Percentiles rank a stretch among this genome's conserved stretches.
phyloP scores from a whole-genome alignment of 1,140 invertebrate species.

The Lanistes nyassanus region DNA sequence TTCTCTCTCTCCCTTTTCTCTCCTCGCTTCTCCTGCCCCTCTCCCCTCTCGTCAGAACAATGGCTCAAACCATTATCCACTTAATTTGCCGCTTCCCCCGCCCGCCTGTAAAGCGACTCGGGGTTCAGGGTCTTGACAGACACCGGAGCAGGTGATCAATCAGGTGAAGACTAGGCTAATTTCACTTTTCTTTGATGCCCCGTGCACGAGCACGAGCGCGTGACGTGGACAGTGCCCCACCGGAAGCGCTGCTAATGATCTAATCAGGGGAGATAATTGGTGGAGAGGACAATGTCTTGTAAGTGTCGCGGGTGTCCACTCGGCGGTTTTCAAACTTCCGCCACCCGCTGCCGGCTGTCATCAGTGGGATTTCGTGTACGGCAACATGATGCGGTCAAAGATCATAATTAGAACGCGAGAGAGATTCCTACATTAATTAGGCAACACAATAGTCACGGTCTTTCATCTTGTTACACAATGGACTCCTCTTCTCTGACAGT shows the following conservation, averaged over 20 bases:
- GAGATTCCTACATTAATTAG: no score
- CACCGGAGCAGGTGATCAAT: slow-evolving; percentile 15
- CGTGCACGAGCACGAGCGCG: slow-evolving; percentile 17
- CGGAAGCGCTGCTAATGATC: slow-evolving; percentile 31
- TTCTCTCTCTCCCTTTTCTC: slow-evolving; percentile 3
- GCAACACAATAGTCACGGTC: no score
- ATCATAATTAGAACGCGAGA: no score
- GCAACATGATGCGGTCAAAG: no score
- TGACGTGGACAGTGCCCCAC: slow-evolving; percentile 19
- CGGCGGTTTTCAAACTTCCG: slow-evolving; percentile 20
- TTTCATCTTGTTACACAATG: no score
- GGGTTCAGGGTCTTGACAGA: no score
- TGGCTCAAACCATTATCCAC: no score
- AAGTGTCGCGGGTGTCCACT: slow-evolving; percentile 17
- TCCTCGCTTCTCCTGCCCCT: neutral
- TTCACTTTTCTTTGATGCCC: slow-evolving; percentile 22
- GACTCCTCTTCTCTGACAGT: no score
- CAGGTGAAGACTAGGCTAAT: slow-evolving; percentile 25
- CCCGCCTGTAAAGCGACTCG: no score
- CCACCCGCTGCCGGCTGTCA: neutral
- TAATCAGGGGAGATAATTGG: slow-evolving; percentile 31
- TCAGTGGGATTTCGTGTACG: neutral
- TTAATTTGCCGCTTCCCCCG: no score
- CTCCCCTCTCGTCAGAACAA: neutral
- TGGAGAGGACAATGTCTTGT: slow-evolving; percentile 27